Evolutionary conservation across 2,113 vertebrate genomes (phyloP).

Genomic region (Aramus guarauna): DNA sequence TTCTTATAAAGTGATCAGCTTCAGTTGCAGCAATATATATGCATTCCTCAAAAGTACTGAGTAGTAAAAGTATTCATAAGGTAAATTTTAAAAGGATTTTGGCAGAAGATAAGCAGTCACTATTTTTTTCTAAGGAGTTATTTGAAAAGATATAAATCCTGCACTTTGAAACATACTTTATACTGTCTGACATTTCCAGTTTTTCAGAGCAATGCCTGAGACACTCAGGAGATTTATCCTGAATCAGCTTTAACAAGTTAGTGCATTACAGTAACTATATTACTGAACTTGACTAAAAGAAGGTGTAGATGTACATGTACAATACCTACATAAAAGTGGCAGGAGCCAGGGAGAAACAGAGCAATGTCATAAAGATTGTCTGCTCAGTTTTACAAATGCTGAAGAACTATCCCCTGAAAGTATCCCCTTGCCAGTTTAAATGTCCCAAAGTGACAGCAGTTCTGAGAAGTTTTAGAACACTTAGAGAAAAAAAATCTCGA

Average conservation of each 20-base stretch:
- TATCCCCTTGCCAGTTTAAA: background rate
- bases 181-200: background rate
- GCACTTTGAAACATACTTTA: background rate
- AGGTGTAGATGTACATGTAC: accelerated
- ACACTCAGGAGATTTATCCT: background rate
- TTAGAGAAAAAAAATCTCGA: background rate
- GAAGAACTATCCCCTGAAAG: background rate
- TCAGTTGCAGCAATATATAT: background rate
- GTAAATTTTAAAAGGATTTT: background rate
- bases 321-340: background rate
- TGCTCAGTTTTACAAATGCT: background rate
- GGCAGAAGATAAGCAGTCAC: background rate
- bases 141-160: background rate
- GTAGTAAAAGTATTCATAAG: background rate
- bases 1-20: background rate
- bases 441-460: background rate
- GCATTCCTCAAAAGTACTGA: background rate
- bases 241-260: background rate
- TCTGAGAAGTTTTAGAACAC: background rate
- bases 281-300: background rate
- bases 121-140: background rate
- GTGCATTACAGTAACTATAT: background rate
- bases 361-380: background rate
- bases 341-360: background rate
- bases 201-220: background rate